A percentile compares a stretch with the other conserved stretches of the same genome.
Evolutionary conservation across 1,140 invertebrate genomes (phyloP).

Genomic region (Achatina immaculata): DNA sequence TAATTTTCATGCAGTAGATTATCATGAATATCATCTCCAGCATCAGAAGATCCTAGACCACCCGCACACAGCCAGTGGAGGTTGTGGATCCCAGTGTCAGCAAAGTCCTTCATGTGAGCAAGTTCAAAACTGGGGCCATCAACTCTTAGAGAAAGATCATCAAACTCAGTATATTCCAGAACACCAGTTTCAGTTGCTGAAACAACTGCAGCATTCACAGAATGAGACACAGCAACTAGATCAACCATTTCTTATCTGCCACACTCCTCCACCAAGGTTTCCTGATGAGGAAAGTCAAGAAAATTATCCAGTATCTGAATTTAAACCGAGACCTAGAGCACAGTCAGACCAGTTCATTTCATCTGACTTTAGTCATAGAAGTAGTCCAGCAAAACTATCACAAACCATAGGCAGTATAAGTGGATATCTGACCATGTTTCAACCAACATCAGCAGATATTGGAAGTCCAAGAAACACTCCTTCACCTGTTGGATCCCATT

Average conservation of each 20-base stretch:
- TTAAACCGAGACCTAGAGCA: not conserved
- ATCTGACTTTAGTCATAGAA: not conserved
- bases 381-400: not conserved
- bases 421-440: not conserved
- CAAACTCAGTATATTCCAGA: not conserved
- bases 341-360: not conserved
- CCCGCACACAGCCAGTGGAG: not conserved
- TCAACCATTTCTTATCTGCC: not conserved
- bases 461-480: not conserved
- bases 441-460: not conserved
- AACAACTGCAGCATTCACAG: not conserved
- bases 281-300: not conserved
- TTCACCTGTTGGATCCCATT: not conserved
- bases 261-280: not conserved
- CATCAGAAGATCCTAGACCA: not conserved
- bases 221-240: not conserved
- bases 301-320: not conserved
- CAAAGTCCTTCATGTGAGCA: not conserved
- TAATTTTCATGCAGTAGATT: not conserved
- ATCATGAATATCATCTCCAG: not conserved
- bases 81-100: not conserved
- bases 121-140: not conserved
- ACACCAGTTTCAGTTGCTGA: not conserved
- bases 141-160: not conserved
- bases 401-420: not conserved